phyloP scores from a whole-genome alignment of 2,888 invertebrate genomes.

The Kryphioiulus occultus region DNA sequence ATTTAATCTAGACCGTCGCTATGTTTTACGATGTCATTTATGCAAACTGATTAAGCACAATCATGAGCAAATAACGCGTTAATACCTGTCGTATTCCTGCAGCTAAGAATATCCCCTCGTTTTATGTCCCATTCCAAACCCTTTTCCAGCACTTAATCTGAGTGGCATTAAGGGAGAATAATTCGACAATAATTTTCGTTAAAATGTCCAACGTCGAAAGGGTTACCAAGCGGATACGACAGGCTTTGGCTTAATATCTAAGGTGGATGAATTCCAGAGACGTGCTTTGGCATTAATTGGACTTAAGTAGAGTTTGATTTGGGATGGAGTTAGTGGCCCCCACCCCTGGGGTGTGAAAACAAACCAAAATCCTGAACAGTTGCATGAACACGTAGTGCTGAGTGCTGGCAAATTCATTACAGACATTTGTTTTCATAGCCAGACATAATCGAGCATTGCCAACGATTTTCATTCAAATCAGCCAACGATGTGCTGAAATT shows the following conservation, averaged over 20 bases:
- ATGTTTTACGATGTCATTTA: neutral
- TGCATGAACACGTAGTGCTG: neutral
- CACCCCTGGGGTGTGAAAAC: conserved; percentile 1
- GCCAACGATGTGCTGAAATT: neutral
- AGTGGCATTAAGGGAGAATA: neutral
- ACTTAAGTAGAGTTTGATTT: neutral
- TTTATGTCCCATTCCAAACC: neutral
- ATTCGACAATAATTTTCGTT: neutral
- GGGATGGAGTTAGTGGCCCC: neutral
- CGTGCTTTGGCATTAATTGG: neutral
- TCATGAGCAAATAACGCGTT: neutral
- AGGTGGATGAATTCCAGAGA: conserved; percentile 8
- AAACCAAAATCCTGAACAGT: neutral
- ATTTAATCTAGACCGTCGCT: too few relatives aligned
- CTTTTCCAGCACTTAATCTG: neutral
- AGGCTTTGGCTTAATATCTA: neutral
- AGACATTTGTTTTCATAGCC: neutral
- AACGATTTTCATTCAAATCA: neutral
- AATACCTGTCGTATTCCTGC: neutral
- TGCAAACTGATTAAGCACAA: neutral
- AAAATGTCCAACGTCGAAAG: neutral
- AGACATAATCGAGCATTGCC: conserved; percentile 18
- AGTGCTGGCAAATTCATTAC: neutral
- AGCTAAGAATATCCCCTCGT: too few relatives aligned
- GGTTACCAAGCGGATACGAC: neutral